These are phyloP conservation scores for Scartelaos histophorus DNA, from an alignment of 2,113 vertebrate species.

Conservation along the genomic window DNA sequence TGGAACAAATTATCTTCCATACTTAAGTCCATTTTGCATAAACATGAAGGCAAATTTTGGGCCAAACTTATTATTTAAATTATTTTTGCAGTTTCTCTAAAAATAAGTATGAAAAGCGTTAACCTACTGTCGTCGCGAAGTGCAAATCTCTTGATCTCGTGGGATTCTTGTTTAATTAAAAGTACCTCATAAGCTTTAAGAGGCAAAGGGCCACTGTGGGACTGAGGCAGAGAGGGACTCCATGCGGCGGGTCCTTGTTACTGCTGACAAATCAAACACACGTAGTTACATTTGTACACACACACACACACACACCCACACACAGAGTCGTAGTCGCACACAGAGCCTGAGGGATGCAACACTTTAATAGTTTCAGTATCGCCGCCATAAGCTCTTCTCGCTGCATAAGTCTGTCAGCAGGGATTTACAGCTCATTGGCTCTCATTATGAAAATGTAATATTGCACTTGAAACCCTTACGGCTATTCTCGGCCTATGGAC, in stretches of 20 bases:
- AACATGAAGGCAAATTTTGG: no score
- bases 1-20: no score
- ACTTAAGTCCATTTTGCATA: background rate
- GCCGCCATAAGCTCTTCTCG: slow-evolving; percentile 55
- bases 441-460: slow-evolving; percentile 74
- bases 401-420: slow-evolving; percentile 65
- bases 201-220: slow-evolving; percentile 15
- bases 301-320: slow-evolving; percentile 11
- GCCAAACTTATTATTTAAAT: no score
- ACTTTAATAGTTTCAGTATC: slow-evolving; percentile 58
- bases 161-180: slow-evolving; percentile 39
- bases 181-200: slow-evolving; percentile 27
- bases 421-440: slow-evolving; percentile 74
- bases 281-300: slow-evolving; percentile 10
- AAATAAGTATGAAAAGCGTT: background rate
- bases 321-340: slow-evolving; percentile 9
- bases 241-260: slow-evolving; percentile 41
- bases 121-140: background rate
- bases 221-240: slow-evolving; percentile 13
- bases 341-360: slow-evolving; percentile 22
- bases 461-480: slow-evolving; percentile 60
- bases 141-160: background rate
- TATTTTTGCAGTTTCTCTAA: background rate
- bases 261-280: slow-evolving; percentile 37
- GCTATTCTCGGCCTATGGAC: slow-evolving; percentile 50